A percentile compares a stretch with the other conserved stretches of the same genome.
Evolutionary conservation across 2,113 vertebrate species (phyloP).

Genomic region (Lepisosteus osseus): DNA sequence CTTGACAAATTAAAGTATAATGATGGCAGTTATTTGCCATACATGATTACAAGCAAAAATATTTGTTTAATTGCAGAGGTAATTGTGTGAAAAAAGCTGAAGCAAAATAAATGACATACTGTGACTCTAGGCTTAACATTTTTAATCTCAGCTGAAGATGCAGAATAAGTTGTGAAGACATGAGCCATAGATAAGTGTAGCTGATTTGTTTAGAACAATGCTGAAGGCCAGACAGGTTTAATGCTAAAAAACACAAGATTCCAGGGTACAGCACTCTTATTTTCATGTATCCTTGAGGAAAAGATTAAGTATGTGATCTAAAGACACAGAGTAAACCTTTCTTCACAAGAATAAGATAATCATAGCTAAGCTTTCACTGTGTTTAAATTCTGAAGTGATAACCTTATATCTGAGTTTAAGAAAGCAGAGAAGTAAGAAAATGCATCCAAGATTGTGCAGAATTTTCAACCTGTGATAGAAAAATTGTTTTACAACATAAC

Average conservation of each 20-base stretch:
- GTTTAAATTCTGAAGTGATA: neutral
- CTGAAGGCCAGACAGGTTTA: neutral
- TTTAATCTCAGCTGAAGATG: slow-evolving; percentile 2
- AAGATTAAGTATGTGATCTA: slow-evolving; percentile 57
- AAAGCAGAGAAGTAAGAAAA: no score
- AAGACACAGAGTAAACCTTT: slow-evolving; percentile 43
- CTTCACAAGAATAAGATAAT: slow-evolving; percentile 52
- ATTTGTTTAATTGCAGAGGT: slow-evolving; percentile 7
- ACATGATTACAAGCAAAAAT: slow-evolving; percentile 1
- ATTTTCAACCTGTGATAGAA: no score
- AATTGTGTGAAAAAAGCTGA: slow-evolving; percentile 8
- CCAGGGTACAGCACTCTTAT: slow-evolving; percentile 42
- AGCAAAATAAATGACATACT: neutral
- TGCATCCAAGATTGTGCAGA: no score
- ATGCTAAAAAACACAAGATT: slow-evolving; percentile 8
- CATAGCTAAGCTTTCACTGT: slow-evolving; percentile 32
- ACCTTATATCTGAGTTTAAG: neutral
- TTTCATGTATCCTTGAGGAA: slow-evolving; percentile 59
- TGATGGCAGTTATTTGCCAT: neutral
- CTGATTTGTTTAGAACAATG: neutral
- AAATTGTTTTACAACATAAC: no score
- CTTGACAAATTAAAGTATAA: slow-evolving; percentile 1
- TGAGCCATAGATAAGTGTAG: neutral
- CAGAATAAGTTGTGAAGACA: neutral
- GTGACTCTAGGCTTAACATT: neutral